A percentile compares a stretch with the other conserved stretches of the same genome.
Conservation (phyloP, 2,113 vertebrate species). For the Trematomus loennbergii region DNA sequence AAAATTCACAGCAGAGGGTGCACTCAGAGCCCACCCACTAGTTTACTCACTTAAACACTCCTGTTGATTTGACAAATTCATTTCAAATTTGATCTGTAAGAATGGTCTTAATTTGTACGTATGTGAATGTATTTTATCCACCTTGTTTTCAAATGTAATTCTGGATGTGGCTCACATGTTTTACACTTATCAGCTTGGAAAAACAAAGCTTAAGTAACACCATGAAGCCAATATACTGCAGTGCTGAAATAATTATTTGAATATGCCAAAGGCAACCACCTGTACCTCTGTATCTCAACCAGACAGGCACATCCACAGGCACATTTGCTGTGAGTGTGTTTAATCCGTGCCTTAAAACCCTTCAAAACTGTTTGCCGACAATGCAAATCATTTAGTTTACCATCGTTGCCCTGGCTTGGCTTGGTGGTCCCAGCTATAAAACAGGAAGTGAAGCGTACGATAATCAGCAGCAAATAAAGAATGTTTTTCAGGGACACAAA, state of each 20-base stretch:
- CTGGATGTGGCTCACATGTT: neutral
- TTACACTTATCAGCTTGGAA: neutral
- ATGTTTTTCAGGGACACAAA: slow-evolving; percentile 46
- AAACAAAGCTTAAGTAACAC: neutral
- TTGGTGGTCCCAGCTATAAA: slow-evolving; percentile 10
- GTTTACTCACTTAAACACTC: neutral
- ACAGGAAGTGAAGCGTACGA: slow-evolving; percentile 21
- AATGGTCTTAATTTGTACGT: too few relatives aligned
- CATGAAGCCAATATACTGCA: neutral
- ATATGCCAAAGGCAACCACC: neutral
- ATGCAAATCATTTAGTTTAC: slow-evolving; percentile 33
- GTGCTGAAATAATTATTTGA: neutral
- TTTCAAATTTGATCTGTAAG: too few relatives aligned
- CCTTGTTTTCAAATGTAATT: neutral
- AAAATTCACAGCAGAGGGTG: slow-evolving; percentile 16
- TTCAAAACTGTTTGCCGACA: slow-evolving; percentile 20
- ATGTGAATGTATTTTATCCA: neutral
- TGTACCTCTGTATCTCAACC: neutral
- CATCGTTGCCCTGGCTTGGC: slow-evolving; percentile 3
- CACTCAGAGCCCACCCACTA: slow-evolving; percentile 16
- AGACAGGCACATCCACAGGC: neutral
- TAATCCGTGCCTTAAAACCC: neutral
- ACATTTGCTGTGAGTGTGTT: neutral
- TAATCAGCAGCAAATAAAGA: slow-evolving; percentile 35
- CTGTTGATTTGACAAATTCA: neutral